Percentiles rank a stretch among this genome's conserved stretches.
These are phyloP conservation scores for Lobophora halterata DNA, from an alignment of 2,888 invertebrate genomes.

Conservation along the genomic window DNA sequence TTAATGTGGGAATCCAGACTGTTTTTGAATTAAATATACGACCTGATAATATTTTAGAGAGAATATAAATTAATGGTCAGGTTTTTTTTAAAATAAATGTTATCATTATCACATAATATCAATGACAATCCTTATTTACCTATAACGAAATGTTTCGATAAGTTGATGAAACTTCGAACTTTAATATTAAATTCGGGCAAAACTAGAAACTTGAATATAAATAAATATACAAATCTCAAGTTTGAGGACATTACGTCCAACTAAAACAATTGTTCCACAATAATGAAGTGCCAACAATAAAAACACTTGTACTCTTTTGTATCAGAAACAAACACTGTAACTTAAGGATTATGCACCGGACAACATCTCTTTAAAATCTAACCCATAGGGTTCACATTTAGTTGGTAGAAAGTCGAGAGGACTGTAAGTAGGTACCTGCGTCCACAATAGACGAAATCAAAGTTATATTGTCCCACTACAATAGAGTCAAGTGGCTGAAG, in stretches of 20 bases:
- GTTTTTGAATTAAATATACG: neutral
- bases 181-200: too few relatives aligned
- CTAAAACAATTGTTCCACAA: slow-evolving; percentile 24
- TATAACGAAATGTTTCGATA: too few relatives aligned
- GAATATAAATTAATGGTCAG: too few relatives aligned
- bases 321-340: slow-evolving; percentile 20
- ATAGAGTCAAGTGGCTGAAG: slow-evolving; percentile 58
- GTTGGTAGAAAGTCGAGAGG: slow-evolving; percentile 7
- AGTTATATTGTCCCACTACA: slow-evolving; percentile 55
- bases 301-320: slow-evolving; percentile 26
- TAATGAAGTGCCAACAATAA: slow-evolving; percentile 19
- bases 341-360: neutral
- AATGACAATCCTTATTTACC: too few relatives aligned
- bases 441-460: slow-evolving; percentile 61
- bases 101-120: too few relatives aligned
- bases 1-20: slow-evolving; percentile 5
- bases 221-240: too few relatives aligned
- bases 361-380: neutral
- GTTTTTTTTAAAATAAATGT: too few relatives aligned
- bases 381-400: slow-evolving; percentile 7
- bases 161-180: too few relatives aligned
- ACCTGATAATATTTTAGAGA: neutral
- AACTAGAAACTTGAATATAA: too few relatives aligned
- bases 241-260: slow-evolving; percentile 14
- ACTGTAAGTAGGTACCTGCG: slow-evolving; percentile 46